Evolutionary conservation across 2,888 invertebrate species (phyloP), one percentile per base, ranked within the genome.

Genomic region (Drosophila meridiana): DNA sequence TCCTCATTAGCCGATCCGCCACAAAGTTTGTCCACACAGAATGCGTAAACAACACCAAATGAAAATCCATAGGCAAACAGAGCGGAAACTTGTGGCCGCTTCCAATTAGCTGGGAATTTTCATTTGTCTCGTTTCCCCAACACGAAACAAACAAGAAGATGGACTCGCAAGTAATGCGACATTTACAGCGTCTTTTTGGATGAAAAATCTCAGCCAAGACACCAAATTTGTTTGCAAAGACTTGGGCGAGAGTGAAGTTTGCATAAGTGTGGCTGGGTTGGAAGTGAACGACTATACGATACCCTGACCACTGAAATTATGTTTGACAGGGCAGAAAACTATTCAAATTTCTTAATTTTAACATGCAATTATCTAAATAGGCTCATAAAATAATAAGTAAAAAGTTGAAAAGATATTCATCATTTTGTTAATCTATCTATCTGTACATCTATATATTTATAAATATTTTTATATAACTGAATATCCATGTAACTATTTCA

Each of bases 1-100:
- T 26, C 45, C 47, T 82, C 81, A 82, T 82, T 82, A 78, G 70
- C 45, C 57, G 65, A 67, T 56, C 47, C 61, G 30, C 57, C 9
- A 56, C 43, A 68, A 65, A 69, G 62, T 62, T 69, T 64, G 42
- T 28, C 26, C 28, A 28, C 50, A 4, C 32, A 34, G 57, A 62
- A 56, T 52, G 55, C 48, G 52, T 52, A 30, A 65, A 42, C 62
- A 63, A 56, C 53, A 8, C 62, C 65, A 63, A 70, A 66, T 69
- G 64, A 42, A 62, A 69, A 73, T 74, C 36, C 30, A 34, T 28
- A 28, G 2, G 26, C 58, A 60, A 60, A 60, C 59, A 57, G 20
- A 13, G 6, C 6, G n/a, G 4, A 28, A 32, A 71, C 50, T 55
- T 61, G 53, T 45, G 69, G 60, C 57, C 63, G n/a, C 32, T 32